These are phyloP conservation scores for Labeo rohita DNA, from an alignment of 2,113 vertebrate genomes.

Conservation along the genomic window DNA sequence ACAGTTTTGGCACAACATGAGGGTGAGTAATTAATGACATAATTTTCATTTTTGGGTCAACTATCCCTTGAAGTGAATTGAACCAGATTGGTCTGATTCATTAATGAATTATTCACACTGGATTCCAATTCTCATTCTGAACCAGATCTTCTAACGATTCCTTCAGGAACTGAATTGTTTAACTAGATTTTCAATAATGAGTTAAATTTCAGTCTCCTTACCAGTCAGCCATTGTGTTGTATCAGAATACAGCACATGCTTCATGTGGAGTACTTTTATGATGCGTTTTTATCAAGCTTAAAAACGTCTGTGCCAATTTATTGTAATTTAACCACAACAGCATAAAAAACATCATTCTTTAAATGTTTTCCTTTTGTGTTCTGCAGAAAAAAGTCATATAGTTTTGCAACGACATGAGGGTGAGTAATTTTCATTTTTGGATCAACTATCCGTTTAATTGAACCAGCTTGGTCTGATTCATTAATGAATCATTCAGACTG, in stretches of 20 bases:
- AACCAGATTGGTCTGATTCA: background rate
- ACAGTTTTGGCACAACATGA: no score
- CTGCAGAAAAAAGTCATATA: no score
- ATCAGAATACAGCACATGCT: background rate
- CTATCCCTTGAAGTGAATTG: background rate
- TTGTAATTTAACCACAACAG: no score
- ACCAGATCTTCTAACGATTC: background rate
- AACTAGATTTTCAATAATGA: background rate
- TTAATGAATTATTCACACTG: background rate
- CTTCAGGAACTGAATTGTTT: background rate
- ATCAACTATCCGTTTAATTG: no score
- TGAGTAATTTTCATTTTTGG: no score
- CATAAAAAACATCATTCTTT: no score
- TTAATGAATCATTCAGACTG: background rate
- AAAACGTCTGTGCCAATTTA: no score
- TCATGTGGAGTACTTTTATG: background rate
- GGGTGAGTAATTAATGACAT: background rate
- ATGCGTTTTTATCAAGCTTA: no score
- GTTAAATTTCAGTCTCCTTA: background rate
- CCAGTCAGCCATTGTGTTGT: background rate
- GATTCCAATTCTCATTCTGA: background rate
- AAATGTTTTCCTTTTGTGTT: no score
- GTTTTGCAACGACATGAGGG: no score
- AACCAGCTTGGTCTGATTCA: background rate
- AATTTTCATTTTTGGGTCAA: background rate